phyloP scores from a whole-genome alignment of 2,113 vertebrate genomes.

The Recurvirostra avosetta region DNA sequence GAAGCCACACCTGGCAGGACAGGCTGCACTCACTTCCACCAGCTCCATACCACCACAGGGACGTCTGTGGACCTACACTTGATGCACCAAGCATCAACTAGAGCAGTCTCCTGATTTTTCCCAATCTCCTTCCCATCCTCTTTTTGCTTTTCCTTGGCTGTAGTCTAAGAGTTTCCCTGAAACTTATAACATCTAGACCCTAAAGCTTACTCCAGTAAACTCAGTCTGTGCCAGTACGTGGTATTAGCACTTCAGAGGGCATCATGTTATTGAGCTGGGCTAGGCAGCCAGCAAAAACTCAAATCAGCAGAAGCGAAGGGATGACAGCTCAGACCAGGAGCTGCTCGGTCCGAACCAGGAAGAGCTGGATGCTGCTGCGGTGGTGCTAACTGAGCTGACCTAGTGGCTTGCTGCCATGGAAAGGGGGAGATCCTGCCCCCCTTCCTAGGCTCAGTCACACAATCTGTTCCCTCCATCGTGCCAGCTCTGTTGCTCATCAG shows the following conservation, averaged over 20 bases:
- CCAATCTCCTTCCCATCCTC: background rate
- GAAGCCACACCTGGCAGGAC: background rate
- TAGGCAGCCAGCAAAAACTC: background rate
- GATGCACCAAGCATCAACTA: background rate
- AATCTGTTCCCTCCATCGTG: background rate
- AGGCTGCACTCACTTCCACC: background rate
- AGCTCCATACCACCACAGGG: background rate
- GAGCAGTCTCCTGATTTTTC: background rate
- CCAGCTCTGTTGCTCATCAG: slow-evolving; percentile 28
- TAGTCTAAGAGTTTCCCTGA: background rate
- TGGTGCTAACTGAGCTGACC: background rate
- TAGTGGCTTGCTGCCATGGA: background rate
- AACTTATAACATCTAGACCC: background rate
- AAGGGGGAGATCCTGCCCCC: slow-evolving; percentile 7
- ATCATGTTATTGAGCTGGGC: background rate
- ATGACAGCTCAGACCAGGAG: background rate
- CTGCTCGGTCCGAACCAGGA: background rate
- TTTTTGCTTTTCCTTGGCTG: background rate
- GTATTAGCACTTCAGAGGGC: background rate
- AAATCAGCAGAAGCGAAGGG: background rate
- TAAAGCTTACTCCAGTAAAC: background rate
- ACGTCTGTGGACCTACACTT: background rate
- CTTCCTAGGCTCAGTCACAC: background rate
- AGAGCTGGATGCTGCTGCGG: background rate
- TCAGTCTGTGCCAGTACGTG: accelerated